Evolutionary conservation across 2,113 vertebrate species (phyloP), one percentile per base, ranked within the genome.

Genomic region (Calyptommatus sinebrachiatus): DNA sequence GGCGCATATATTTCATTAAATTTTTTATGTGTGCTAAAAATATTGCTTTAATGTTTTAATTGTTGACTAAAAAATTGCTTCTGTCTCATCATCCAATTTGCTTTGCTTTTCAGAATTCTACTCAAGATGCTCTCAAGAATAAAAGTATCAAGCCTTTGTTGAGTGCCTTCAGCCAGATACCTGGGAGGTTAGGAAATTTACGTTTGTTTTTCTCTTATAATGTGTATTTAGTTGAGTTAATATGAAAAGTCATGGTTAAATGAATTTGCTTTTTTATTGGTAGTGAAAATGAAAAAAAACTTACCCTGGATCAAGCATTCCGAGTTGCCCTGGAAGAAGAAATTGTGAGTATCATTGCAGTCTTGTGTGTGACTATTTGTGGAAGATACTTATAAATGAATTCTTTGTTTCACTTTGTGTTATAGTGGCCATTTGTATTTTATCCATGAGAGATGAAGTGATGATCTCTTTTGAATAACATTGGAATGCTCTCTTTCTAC

Each of bases 241-340:
- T 62, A 0, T 50, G 82, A 62, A 84, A 21, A 69, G 85, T 2
- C 41, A 86, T 83, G 71, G 62, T 63, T 21, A 70, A 76, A 35
- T 76, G 85, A 20, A 79, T 28, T 70, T 28, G 70, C 67, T 76
- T 75, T 92, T 88, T 85, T 63, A 50, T 92, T 91, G 92, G 79
- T 94, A 99, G 98, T 95, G 98, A 99, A 93, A 94, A 97, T 71
- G 98, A 99, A 82, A 99, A 99, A 94, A 99, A 99, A 78, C 96
- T 95, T 71, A 98, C 97, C 1, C 94, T 99, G 70, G 98, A 99
- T 89, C 98, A 99, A 89, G 96, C 97, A 82, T 96, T 99, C 84
- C 95, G 97, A 90, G 95, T 95, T 63, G 94, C 98, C 78, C 93
- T 99, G 71, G 98, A 98, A 88, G 97, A 97, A 88, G 97, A 97